Base-by-base conservation (phyloP, 2,113 vertebrate genomes). In the Pachypanchax playfairii region DNA sequence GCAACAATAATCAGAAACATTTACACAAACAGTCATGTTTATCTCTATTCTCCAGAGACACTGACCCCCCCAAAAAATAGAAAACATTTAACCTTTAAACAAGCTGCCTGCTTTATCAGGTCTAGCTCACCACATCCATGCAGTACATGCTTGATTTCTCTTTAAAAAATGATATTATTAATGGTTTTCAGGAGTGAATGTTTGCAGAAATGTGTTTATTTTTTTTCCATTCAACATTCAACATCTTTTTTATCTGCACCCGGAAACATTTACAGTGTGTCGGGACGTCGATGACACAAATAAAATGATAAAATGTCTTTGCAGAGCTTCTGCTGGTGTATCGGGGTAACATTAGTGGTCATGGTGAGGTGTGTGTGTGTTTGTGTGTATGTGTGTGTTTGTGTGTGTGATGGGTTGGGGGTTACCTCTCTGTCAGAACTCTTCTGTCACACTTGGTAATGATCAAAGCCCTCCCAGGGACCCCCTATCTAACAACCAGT, bases 401-500 rank as follows among this genome's bases (percentile, higher is more conserved):
- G 66, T 61, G 70, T 49, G 64, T 25, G 53, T 18, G 55, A 25
- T 59, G 29, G 65, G 65, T 57, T 58, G 58, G 68, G 79, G 70
- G 77, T 75, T 85, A 83, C 83, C 75, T 74, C 79, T 86, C 85
- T 89, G 88, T 92, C 91, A 91, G 90, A 90, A 89, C 77, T 85
- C 85, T 79, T 91, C 89, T 88, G 88, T 89, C 85, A 89, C 91
- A 89, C 87, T 85, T 61, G 2, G 82, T 90, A 88, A 90, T 91
- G 91, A 92, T 92, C 91, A 91, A 92, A 92, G 91, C 84, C 56
- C 86, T 86, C 79, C 39, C 66, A 73, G 79, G 78, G 89, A 92
- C 90, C 85, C 90, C 91, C 89, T 80, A 80, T 86, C 75, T 55
- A 61, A 86, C 82, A 78, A 69, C 68, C 86, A 90, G 85, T 79